phyloP scores from a whole-genome alignment of 1,140 invertebrate species.

The Monomorium pharaonis region DNA sequence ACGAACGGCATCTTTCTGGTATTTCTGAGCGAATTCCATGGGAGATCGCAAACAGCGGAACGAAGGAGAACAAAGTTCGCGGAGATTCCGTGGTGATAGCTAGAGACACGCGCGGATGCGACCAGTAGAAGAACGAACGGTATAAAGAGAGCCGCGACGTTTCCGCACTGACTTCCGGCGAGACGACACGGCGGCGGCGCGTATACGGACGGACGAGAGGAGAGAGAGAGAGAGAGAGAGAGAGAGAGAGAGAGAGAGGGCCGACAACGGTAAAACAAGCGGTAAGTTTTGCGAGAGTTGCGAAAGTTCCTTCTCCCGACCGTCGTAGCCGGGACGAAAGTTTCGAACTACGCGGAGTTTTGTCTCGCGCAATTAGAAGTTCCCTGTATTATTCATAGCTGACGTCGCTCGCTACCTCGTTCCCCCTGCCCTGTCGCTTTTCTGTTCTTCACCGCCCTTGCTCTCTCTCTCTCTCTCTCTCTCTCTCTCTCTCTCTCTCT shows the following conservation, averaged over 20 bases:
- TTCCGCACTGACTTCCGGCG: conserved; percentile 65
- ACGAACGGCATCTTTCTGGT: neutral
- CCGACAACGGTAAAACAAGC: conserved; percentile 72
- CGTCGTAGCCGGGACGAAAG: conserved; percentile 71
- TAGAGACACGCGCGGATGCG: conserved; percentile 8
- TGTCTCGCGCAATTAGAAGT: conserved; percentile 84
- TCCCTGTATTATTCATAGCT: conserved; percentile 84
- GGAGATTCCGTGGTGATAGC: conserved; percentile 40
- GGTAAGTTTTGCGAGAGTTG: conserved; percentile 76
- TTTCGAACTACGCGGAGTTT: conserved; percentile 79
- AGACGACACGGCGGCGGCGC: conserved; percentile 56
- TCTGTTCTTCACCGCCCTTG: too few species aligned
- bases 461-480: too few species aligned
- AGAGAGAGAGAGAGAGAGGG: conserved; percentile 1
- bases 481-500: neutral
- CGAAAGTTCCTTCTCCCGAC: conserved; percentile 71
- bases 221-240: too few species aligned
- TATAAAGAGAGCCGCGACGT: conserved; percentile 40
- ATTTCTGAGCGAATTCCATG: neutral
- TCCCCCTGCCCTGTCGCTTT: conserved; percentile 16
- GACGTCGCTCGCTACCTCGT: conserved; percentile 62
- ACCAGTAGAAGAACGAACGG: conserved; percentile 14
- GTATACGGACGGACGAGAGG: conserved; percentile 15
- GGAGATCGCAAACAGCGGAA: neutral
- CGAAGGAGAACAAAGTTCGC: conserved; percentile 33